These are phyloP conservation scores for Phyllotreta striolata DNA, from an alignment of 2,888 invertebrate genomes.

Conservation along the genomic window DNA sequence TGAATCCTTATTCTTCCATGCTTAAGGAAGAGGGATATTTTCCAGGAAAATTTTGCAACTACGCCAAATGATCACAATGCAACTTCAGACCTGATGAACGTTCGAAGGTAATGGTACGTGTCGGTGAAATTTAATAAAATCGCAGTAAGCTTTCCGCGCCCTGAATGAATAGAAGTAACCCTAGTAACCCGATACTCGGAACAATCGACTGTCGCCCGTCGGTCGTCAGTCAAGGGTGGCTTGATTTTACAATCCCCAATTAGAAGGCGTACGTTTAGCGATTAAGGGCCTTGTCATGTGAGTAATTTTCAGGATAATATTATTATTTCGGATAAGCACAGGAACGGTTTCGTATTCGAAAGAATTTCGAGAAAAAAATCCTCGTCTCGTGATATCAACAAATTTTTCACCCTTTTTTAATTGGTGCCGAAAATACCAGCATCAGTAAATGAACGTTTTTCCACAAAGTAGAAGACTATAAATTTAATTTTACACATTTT, in stretches of 20 bases:
- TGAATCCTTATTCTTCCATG: too few species aligned
- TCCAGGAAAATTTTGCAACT: not conserved
- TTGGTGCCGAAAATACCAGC: too few species aligned
- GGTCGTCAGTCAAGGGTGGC: conserved; percentile 55
- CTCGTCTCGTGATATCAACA: too few species aligned
- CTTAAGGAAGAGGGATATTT: not conserved
- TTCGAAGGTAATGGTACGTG: conserved; percentile 39
- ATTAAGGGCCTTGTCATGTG: conserved; percentile 49
- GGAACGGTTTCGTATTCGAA: conserved; percentile 9
- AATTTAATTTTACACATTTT: too few species aligned
- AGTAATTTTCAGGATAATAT: conserved; percentile 47
- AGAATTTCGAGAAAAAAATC: not conserved
- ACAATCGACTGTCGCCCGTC: conserved; percentile 52
- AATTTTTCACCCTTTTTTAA: too few species aligned
- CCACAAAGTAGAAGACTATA: too few species aligned
- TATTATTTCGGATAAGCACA: conserved; percentile 38
- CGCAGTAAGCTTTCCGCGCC: conserved; percentile 42
- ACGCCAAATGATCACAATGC: not conserved
- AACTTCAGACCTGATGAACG: not conserved
- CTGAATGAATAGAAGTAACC: conserved; percentile 50
- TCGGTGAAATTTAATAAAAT: conserved; percentile 50
- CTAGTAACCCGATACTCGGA: conserved; percentile 52
- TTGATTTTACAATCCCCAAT: conserved; percentile 60
- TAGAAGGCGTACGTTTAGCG: conserved; percentile 52
- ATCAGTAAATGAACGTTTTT: too few species aligned